Conservation (phyloP, 2,113 vertebrate species). For the Cyprinodon tularosa region DNA sequence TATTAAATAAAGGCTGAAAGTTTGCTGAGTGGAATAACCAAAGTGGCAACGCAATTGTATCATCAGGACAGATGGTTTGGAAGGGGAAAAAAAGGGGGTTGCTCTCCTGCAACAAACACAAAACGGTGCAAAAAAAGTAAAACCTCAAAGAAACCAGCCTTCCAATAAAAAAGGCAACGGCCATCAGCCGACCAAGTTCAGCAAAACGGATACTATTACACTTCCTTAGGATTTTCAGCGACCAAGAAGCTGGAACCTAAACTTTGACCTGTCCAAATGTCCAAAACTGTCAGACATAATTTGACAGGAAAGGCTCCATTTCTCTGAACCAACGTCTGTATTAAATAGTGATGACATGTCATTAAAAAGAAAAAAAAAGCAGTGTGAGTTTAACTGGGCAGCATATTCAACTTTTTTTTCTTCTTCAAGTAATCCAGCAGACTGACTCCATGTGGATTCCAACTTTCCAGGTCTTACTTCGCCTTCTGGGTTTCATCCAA, state of each 20-base stretch:
- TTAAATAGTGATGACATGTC: constrained; percentile 26
- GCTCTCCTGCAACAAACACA: background rate
- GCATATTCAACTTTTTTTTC: constrained; percentile 45
- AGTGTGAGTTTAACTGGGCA: constrained; percentile 23
- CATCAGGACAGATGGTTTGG: background rate
- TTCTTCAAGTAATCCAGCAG: constrained; percentile 47
- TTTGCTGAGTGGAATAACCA: background rate
- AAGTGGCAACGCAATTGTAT: background rate
- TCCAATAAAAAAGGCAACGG: background rate
- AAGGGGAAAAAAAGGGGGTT: background rate
- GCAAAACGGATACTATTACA: background rate
- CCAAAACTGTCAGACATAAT: constrained; percentile 17
- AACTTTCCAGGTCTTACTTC: constrained; percentile 24
- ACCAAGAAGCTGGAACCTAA: constrained; percentile 5
- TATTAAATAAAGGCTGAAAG: background rate
- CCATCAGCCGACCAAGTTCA: background rate
- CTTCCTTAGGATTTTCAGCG: constrained; percentile 21
- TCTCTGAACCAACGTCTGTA: constrained; percentile 40
- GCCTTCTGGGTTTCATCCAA: constrained; percentile 67
- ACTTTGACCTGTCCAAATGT: constrained; percentile 14
- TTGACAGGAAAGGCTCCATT: constrained; percentile 52
- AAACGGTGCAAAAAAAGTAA: background rate
- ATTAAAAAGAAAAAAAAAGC: constrained; percentile 27
- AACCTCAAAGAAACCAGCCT: background rate
- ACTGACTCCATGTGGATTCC: constrained; percentile 38